Evolutionary conservation across 2,888 invertebrate genomes (phyloP).

Genomic region (Lasioglossum figueresi): DNA sequence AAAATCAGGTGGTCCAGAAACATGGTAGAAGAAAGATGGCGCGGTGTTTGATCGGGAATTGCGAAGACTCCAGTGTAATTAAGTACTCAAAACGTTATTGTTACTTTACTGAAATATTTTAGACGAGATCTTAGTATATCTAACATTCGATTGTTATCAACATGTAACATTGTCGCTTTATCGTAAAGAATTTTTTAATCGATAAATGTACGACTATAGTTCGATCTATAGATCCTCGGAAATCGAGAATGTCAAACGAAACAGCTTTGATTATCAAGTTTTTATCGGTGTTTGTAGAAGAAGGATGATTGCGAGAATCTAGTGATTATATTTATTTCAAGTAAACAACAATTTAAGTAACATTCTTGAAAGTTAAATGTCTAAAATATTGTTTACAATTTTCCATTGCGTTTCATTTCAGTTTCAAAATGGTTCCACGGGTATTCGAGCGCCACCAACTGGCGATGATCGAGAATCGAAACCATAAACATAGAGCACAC

Average conservation of each 20-base stretch:
- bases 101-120: not conserved
- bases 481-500: not conserved
- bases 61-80: conserved; percentile 3
- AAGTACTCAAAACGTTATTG: not conserved
- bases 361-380: not conserved
- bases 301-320: not conserved
- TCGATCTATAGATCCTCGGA: too few relatives aligned
- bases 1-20: conserved; percentile 21
- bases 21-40: conserved; percentile 26
- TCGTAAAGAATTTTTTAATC: not conserved
- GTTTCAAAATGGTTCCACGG: conserved; percentile 2
- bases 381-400: not conserved
- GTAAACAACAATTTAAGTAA: not conserved
- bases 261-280: too few relatives aligned
- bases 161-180: not conserved
- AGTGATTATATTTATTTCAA: not conserved
- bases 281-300: not conserved
- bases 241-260: not conserved
- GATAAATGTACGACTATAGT: not conserved
- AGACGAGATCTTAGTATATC: not conserved
- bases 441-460: conserved; percentile 29
- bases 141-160: not conserved
- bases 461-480: conserved; percentile 17
- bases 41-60: conserved; percentile 10
- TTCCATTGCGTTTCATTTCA: not conserved